A percentile compares a stretch with the other conserved stretches of the same genome.
Conservation (phyloP, 2,797 vertebrate species). For the Oceanodroma leucorhoa region DNA sequence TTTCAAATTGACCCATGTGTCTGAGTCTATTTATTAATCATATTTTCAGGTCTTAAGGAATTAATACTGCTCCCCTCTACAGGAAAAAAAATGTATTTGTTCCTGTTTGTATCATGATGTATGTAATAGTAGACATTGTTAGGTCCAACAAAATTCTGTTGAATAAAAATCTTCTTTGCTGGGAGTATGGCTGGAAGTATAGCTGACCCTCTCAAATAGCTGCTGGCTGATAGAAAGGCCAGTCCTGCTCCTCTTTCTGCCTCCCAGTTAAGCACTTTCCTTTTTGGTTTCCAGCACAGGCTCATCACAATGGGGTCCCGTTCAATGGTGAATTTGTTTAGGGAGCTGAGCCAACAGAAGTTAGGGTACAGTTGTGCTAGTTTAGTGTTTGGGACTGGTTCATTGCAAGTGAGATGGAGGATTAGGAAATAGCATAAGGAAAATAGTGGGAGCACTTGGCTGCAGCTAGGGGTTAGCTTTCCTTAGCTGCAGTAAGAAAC, state of each 20-base stretch:
- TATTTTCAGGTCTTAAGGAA: not conserved
- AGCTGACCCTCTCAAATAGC: not conserved
- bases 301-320: accelerated
- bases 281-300: not conserved
- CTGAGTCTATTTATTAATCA: not conserved
- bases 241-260: not conserved
- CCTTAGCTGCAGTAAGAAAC: not conserved
- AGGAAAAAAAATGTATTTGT: not conserved
- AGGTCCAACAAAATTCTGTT: not conserved
- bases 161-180: not conserved
- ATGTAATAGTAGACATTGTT: not conserved
- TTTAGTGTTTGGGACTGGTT: not conserved
- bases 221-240: not conserved
- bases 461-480: not conserved
- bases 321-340: not conserved
- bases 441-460: not conserved
- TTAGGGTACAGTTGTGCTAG: not conserved
- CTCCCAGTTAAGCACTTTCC: not conserved
- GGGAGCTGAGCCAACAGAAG: not conserved
- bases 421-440: not conserved
- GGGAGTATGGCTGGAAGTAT: not conserved
- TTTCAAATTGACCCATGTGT: not conserved
- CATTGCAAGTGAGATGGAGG: not conserved
- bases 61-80: not conserved
- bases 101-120: not conserved